phyloP scores from a whole-genome alignment of 2,797 vertebrate species.

The Cyclopterus lumpus region DNA sequence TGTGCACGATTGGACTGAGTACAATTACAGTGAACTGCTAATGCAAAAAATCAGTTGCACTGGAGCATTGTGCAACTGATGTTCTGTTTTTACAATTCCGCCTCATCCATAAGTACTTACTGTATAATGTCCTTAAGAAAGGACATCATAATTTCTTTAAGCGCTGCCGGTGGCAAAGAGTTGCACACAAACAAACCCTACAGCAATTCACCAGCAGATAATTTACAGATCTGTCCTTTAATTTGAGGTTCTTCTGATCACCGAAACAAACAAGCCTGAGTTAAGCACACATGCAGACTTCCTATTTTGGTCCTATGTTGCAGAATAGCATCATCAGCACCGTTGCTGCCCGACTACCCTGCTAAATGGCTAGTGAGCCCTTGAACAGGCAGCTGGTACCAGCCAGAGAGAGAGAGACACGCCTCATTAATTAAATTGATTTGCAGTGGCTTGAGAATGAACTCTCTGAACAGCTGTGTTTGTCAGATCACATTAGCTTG shows the following conservation, averaged over 20 bases:
- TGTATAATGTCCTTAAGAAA: neutral
- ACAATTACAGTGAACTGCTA: slow-evolving; percentile 10
- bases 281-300: neutral
- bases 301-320: slow-evolving; percentile 13
- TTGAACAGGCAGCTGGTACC: slow-evolving; percentile 78
- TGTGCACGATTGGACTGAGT: slow-evolving; percentile 19
- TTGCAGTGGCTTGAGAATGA: slow-evolving; percentile 81
- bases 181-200: neutral
- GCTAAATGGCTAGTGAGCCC: slow-evolving; percentile 77
- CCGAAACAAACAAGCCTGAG: neutral
- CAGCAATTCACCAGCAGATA: neutral
- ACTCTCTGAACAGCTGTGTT: slow-evolving; percentile 85
- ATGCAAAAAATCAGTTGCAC: slow-evolving; percentile 3
- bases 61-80: no score
- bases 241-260: neutral
- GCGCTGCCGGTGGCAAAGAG: neutral
- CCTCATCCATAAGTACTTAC: neutral
- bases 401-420: slow-evolving; percentile 69
- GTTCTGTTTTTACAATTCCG: neutral
- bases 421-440: slow-evolving; percentile 86
- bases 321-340: slow-evolving; percentile 39
- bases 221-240: neutral
- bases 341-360: slow-evolving; percentile 62
- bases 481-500: slow-evolving; percentile 80
- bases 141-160: neutral